Conservation (phyloP, 2,113 vertebrate genomes). For the Irena cyanogastra region DNA sequence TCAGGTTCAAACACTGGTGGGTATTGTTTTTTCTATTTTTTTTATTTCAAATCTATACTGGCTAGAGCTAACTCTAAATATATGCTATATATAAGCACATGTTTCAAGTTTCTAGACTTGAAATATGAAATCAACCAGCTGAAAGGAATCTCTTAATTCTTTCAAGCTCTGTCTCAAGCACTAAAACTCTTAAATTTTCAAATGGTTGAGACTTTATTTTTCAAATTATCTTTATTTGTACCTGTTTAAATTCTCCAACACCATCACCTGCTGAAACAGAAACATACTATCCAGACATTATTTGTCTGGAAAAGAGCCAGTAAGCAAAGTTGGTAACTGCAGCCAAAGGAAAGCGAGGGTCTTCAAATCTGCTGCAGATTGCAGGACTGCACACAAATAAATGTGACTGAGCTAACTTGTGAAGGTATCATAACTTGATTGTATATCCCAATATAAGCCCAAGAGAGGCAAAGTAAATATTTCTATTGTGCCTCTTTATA, state of each 20-base stretch:
- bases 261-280: not conserved
- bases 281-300: rapidly evolving
- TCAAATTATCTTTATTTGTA: not conserved
- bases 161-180: not conserved
- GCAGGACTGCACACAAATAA: not conserved
- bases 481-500: not conserved
- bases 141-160: not conserved
- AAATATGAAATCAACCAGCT: not conserved
- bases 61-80: not conserved
- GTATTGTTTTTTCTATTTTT: not conserved
- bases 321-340: not conserved
- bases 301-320: not conserved
- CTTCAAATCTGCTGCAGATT: not conserved
- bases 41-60: not conserved
- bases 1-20: not conserved
- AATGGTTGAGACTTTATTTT: not conserved
- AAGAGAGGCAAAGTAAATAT: not conserved
- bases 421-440: not conserved
- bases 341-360: not conserved
- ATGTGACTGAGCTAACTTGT: not conserved
- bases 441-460: not conserved
- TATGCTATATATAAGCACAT: rapidly evolving
- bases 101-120: not conserved
- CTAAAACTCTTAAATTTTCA: not conserved
- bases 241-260: not conserved